A percentile compares a stretch with the other conserved stretches of the same genome.
Conservation (phyloP, 2,113 vertebrate genomes). For the Spheniscus mendiculus region DNA sequence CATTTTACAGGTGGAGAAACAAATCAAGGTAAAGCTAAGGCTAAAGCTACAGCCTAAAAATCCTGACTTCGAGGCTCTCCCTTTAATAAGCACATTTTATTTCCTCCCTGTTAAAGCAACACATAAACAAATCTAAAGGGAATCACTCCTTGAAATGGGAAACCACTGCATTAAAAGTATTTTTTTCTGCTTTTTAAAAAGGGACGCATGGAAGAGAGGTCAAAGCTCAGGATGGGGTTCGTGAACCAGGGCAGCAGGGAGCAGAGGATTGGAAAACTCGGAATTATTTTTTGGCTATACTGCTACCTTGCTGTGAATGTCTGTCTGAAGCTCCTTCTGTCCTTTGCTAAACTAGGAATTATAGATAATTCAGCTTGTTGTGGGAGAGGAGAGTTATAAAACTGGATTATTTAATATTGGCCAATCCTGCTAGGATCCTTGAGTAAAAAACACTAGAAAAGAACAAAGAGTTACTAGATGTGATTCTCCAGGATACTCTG, state of each 20-base stretch:
- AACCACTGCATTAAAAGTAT: not conserved
- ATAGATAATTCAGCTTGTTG: not conserved
- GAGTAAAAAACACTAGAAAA: not conserved
- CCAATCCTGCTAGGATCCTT: not conserved
- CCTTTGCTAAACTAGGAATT: not conserved
- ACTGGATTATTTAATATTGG: not conserved
- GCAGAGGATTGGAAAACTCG: not conserved
- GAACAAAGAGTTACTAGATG: not conserved
- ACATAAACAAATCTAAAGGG: not conserved
- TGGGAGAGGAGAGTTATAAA: not conserved
- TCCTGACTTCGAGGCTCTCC: not conserved
- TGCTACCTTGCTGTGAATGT: not conserved
- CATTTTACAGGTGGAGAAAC: not conserved
- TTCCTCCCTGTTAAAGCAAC: not conserved
- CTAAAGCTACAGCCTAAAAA: not conserved
- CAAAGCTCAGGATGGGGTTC: not conserved
- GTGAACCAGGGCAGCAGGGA: not conserved
- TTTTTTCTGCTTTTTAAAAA: not conserved
- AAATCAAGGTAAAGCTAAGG: not conserved
- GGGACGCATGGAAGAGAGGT: not conserved
- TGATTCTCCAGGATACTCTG: not conserved
- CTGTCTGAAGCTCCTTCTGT: not conserved
- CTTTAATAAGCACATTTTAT: not conserved
- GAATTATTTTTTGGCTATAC: not conserved
- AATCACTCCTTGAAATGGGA: not conserved